Evolutionary conservation across 2,113 vertebrate genomes (phyloP).

Genomic region (Varanus komodoensis): DNA sequence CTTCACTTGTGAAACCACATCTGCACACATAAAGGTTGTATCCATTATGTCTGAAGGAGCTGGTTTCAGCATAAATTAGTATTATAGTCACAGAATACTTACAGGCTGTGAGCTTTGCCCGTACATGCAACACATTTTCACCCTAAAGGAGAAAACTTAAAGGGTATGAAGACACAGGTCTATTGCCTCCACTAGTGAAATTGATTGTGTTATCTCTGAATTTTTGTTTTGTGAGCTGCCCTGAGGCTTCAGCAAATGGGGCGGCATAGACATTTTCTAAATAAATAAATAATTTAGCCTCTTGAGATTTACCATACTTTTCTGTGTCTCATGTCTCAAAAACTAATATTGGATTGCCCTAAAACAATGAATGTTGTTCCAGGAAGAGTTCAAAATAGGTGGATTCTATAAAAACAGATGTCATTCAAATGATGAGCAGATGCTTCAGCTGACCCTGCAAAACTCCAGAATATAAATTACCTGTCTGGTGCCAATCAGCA

Average conservation of each 20-base stretch:
- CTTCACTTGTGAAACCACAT: not conserved
- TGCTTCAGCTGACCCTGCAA: not conserved
- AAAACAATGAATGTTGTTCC: not conserved
- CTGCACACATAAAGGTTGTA: not conserved
- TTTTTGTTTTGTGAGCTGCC: no score
- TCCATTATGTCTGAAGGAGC: not conserved
- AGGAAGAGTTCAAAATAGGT: not conserved
- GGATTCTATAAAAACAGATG: not conserved
- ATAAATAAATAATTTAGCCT: no score
- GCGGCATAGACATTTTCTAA: no score
- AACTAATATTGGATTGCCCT: not conserved
- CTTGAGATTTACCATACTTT: not conserved
- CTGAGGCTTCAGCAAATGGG: no score
- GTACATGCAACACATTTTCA: not conserved
- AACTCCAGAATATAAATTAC: not conserved
- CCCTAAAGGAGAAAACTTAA: not conserved
- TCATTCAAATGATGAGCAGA: not conserved
- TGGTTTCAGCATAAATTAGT: not conserved
- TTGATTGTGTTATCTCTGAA: not conserved
- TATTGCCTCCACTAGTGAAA: not conserved
- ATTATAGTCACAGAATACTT: not conserved
- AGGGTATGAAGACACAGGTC: not conserved
- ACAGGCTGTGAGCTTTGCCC: not conserved
- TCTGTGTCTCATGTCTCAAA: not conserved
- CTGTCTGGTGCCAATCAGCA: not conserved